These are phyloP conservation scores for Chinchilla lanigera DNA, from an alignment of 2,113 vertebrate species.

Conservation along the genomic window DNA sequence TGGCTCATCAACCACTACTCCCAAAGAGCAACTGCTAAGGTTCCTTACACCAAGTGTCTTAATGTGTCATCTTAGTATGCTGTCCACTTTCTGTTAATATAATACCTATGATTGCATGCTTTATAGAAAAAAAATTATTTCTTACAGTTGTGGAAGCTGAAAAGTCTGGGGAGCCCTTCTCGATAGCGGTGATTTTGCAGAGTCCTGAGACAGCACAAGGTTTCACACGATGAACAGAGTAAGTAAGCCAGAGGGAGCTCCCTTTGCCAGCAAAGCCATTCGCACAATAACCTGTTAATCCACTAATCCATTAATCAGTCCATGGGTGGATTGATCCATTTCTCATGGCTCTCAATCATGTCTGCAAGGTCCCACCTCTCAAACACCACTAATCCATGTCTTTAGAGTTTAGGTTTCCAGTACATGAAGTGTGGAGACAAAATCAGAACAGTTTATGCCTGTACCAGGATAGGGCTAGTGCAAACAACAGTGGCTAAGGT, in stretches of 20 bases:
- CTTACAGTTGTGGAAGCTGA: background rate
- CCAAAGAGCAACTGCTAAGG: background rate
- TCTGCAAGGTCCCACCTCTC: background rate
- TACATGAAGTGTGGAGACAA: background rate
- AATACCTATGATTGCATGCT: background rate
- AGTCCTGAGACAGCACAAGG: background rate
- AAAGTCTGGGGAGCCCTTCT: background rate
- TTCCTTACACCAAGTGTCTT: background rate
- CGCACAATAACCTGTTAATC: background rate
- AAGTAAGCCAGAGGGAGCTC: background rate
- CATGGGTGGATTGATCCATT: background rate
- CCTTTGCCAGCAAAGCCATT: background rate
- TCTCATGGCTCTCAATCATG: background rate
- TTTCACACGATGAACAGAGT: background rate
- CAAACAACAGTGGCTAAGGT: background rate
- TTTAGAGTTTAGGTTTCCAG: background rate
- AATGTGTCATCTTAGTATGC: background rate
- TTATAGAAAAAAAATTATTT: background rate
- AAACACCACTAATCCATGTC: background rate
- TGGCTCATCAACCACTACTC: background rate
- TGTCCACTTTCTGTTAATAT: background rate
- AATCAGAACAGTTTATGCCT: background rate
- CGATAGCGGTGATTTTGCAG: background rate
- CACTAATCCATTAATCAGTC: background rate
- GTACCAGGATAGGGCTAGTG: fast-evolving